phyloP scores from a whole-genome alignment of 2,888 invertebrate genomes.

The Tinea pellionella region DNA sequence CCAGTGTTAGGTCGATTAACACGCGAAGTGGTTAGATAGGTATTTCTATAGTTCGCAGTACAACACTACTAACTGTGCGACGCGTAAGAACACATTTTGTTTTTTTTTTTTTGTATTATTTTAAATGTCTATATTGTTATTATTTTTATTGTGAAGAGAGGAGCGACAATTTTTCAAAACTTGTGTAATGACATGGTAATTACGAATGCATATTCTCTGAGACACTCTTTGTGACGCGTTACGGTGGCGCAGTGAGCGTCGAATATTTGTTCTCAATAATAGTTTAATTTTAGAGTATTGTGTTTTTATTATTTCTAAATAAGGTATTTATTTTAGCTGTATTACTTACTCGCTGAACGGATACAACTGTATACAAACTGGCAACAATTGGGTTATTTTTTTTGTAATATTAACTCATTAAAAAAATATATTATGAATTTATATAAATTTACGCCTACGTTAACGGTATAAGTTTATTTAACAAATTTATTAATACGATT shows the following conservation, averaged over 20 bases:
- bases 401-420: slow-evolving; percentile 10
- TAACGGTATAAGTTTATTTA: slow-evolving; percentile 1
- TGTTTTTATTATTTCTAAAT: slow-evolving; percentile 41
- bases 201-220: not conserved
- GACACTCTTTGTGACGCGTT: slow-evolving; percentile 8
- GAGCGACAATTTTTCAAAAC: not conserved
- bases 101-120: no score
- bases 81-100: no score
- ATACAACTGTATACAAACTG: slow-evolving; percentile 62
- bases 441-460: not conserved
- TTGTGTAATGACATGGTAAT: no score
- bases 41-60: not conserved
- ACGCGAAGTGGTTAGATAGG: not conserved
- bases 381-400: slow-evolving; percentile 16
- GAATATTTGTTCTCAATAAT: slow-evolving; percentile 19
- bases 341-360: slow-evolving; percentile 44
- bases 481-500: slow-evolving; percentile 1
- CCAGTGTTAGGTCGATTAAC: not conserved
- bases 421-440: no score
- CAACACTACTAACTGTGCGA: no score
- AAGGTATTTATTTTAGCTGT: slow-evolving; percentile 69
- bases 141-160: no score
- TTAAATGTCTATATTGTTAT: no score
- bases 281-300: slow-evolving; percentile 47
- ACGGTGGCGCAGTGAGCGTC: no score